Evolutionary conservation across 2,113 vertebrate genomes (phyloP), one percentile per base, ranked within the genome.

Genomic region (Rattus norvegicus): DNA sequence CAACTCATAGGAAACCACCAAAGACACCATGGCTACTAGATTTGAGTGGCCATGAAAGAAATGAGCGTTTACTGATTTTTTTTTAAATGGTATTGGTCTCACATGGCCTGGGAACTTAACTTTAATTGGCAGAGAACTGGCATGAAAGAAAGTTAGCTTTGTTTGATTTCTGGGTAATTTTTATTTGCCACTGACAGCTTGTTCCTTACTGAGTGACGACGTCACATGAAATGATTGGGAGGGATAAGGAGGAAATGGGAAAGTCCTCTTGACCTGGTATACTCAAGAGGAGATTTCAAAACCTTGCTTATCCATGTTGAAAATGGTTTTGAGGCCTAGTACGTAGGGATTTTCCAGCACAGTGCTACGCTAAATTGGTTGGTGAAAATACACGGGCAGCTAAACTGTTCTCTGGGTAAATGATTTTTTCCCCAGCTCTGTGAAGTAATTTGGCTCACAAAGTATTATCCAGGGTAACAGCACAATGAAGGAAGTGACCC

Each of bases 261-360:
- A 84, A 93, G 83, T 39, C 72, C 84, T 84, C 11, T 7, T 89
- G 93, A 92, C 86, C 91, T 16, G n/a, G 56, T 0, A 8, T 33
- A 39, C 17, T 90, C 52, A n/a, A 79, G 61, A 13, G 77, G 61
- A 92, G 75, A 93, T 80, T 88, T 91, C 61, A 81, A 92, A 86
- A 92, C 90, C 61, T 79, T 93, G 93, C 88, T 95, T 93, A 95
- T 54, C 94, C 92, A 91, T 85, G 95, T 92, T 93, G 95, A 95
- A 97, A 97, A 97, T 96, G 80, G 85, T 92, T 96, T 87, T 95
- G 95, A 92, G 96, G 85, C 59, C 56, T 2, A 92, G 94, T 69
- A 69, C 56, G 76, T 9, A 72, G 93, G 88, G 92, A 95, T 96
- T 95, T 97, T 97, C 92, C 96, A 95, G 96, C 49, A 96, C 86